Base-by-base conservation (phyloP, 2,888 invertebrate genomes). In the Xanthia icteritia region DNA sequence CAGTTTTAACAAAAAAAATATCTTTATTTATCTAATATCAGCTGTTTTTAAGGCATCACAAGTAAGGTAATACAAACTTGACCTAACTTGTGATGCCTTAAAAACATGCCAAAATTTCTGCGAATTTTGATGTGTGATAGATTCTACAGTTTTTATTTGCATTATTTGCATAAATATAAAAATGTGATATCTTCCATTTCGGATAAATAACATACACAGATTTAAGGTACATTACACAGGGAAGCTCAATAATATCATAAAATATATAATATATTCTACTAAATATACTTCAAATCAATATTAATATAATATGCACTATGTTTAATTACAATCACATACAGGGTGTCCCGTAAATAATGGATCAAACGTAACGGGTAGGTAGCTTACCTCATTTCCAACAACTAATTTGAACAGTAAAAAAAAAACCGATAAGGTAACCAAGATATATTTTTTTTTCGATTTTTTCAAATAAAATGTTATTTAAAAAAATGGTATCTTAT, bases 181-280 rank as follows among this genome's bases (percentile, higher is more conserved):
- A n/a, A 61, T 68, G 61, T 68, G n/a, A 61, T 68, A 68, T 61
- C 36, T 63, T 61, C 11, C n/a, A 68, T 63, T 2, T 68, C 36
- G 17, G 4, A 0, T n/a, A 68, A 61, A 39, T 68, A 67, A 58
- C 31, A 56, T 67, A 68, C 56, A 70, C 20, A 58, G 48, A 60
- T 75, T 65, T 63, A 74, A 77, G 66, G 54, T 80, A 85, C 42
- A 61, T 71, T 76, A 85, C 20, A 77, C 17, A 56, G n/a, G 87
- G 51, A 85, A 85, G 87, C 81, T 87, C 81, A 66, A 76, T 66
- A 51, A 60, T 71, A 76, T 72, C 20, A 67, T 82, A 64, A 67
- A 71, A 85, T 67, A 85, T 79, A 74, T 81, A 81, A 54, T 73
- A 71, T 86, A 31, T 36, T 72, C 73, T 82, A 83, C 65, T 67